Percentiles rank a stretch among this genome's conserved stretches.
These are phyloP conservation scores for Phalangium opilio DNA, from an alignment of 2,888 invertebrate species.

Conservation along the genomic window DNA sequence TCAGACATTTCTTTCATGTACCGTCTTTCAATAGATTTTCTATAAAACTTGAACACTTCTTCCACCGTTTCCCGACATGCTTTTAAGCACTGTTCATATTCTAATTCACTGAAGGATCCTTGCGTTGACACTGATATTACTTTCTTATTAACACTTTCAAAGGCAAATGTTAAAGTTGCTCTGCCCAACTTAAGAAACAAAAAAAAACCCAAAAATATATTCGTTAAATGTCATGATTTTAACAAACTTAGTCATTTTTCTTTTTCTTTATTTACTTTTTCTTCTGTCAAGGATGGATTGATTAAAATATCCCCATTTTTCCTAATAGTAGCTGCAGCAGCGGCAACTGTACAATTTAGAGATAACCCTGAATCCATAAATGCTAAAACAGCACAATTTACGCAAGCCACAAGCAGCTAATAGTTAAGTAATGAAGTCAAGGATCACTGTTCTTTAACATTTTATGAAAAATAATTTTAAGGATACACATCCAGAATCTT, in stretches of 20 bases:
- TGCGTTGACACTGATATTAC: not conserved
- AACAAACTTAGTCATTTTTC: not conserved
- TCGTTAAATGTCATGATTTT: too few species aligned
- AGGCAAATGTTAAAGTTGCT: not conserved
- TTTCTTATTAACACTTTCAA: not conserved
- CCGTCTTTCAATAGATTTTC: not conserved
- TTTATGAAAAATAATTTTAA: not conserved
- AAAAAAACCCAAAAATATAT: too few species aligned
- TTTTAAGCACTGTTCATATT: not conserved
- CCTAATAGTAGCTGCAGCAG: conserved; percentile 53
- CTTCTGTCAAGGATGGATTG: conserved; percentile 42
- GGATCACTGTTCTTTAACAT: too few species aligned
- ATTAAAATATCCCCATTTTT: conserved; percentile 42
- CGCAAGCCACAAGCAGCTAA: conserved; percentile 50
- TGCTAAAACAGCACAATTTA: conserved; percentile 70
- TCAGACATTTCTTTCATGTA: not conserved
- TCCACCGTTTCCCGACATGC: not conserved
- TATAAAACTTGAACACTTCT: not conserved
- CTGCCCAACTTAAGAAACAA: not conserved
- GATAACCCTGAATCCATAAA: conserved; percentile 66
- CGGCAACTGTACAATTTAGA: conserved; percentile 65
- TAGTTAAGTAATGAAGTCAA: not conserved
- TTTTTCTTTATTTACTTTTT: conserved; percentile 30
- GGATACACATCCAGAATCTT: conserved; percentile 59
- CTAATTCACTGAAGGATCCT: not conserved